Conservation (phyloP, 2,888 invertebrate species). For the Pollenia griseotomentosa region DNA sequence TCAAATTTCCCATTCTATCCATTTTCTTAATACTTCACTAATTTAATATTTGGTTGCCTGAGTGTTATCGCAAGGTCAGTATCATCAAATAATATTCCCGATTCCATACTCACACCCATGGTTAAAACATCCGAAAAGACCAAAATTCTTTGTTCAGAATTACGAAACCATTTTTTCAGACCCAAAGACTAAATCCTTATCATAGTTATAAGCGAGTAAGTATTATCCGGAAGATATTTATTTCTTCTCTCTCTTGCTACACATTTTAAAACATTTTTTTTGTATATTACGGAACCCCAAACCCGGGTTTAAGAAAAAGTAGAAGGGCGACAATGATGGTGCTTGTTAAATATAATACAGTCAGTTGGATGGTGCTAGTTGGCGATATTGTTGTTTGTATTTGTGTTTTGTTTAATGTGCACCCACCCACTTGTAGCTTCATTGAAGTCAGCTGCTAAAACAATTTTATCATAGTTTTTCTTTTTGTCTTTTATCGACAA, state of each 20-base stretch:
- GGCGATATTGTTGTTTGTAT: conserved; percentile 26
- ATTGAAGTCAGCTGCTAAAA: conserved; percentile 63
- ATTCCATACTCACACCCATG: no score
- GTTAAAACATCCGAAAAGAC: no score
- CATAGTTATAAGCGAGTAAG: not conserved
- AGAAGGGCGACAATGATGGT: conserved; percentile 70
- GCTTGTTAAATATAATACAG: conserved; percentile 41
- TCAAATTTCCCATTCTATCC: no score
- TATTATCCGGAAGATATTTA: not conserved
- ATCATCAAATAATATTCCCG: no score
- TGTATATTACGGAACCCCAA: conserved; percentile 44
- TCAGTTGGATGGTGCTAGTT: not conserved
- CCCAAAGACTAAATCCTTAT: not conserved
- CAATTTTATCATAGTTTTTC: conserved; percentile 26
- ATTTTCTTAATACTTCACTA: no score
- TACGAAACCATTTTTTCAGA: no score
- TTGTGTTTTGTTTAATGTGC: conserved; percentile 11
- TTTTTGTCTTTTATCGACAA: not conserved
- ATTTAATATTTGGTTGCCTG: no score
- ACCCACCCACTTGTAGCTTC: conserved; percentile 73
- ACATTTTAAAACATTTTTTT: conserved; percentile 36
- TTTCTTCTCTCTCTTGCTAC: not conserved
- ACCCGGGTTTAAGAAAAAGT: conserved; percentile 61
- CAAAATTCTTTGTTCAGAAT: no score
- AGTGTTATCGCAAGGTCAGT: no score